These are phyloP conservation scores for Hartigia nigra DNA, from an alignment of 2,888 invertebrate genomes.

Conservation along the genomic window DNA sequence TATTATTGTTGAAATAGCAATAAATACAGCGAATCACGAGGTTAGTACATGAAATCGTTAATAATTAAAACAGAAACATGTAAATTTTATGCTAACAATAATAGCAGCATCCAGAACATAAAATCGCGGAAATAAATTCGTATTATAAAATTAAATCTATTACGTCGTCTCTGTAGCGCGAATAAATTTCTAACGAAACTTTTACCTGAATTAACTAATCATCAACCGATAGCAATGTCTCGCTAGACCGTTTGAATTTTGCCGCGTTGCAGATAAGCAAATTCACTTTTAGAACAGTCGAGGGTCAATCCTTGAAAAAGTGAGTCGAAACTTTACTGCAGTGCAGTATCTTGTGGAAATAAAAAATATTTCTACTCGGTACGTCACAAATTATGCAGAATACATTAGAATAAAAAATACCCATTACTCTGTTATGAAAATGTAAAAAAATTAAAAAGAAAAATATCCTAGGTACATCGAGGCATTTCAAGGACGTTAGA, in stretches of 20 bases:
- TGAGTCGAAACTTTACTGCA: not conserved
- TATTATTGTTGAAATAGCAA: not conserved
- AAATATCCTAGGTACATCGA: not conserved
- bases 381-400: not conserved
- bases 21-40: not conserved
- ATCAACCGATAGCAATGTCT: not conserved
- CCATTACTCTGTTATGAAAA: not conserved
- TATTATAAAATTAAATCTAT: not conserved
- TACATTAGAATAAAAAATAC: not conserved
- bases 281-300: not conserved
- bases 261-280: not conserved
- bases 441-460: not conserved
- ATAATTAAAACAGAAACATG: not conserved
- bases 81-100: not conserved
- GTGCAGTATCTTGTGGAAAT: not conserved
- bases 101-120: too few relatives aligned
- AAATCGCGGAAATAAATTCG: too few relatives aligned
- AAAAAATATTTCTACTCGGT: not conserved
- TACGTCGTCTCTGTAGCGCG: not conserved
- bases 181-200: not conserved
- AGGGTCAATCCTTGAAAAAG: not conserved
- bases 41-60: not conserved
- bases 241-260: not conserved
- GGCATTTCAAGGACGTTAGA: not conserved
- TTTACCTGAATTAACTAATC: not conserved